Evolutionary conservation across 35 echinoderm and acorn worm species (phyloP).

Genomic region (Patiria miniata): DNA sequence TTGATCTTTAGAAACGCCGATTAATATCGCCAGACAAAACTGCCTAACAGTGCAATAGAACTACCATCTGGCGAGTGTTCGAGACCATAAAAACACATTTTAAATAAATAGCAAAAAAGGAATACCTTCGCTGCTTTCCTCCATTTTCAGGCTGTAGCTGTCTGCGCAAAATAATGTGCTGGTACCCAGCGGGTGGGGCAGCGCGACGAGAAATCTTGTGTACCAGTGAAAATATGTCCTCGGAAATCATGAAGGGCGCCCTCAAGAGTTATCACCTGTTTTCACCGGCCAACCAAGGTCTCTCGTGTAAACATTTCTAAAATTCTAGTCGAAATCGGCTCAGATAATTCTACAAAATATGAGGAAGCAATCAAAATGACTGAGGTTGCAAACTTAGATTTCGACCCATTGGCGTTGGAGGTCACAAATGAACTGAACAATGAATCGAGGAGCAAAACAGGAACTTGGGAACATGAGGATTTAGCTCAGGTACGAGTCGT

Average conservation of each 20-base stretch:
- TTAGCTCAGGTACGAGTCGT: slow-evolving; percentile 68
- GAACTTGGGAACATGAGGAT: slow-evolving; percentile 85
- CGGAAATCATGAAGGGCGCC: not conserved
- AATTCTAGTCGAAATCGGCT: not conserved
- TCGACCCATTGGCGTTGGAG: slow-evolving; percentile 79
- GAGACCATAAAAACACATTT: slow-evolving; percentile 6
- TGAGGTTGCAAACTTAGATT: slow-evolving; percentile 26
- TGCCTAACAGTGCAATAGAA: too few species aligned
- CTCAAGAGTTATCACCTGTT: not conserved
- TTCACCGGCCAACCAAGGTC: not conserved
- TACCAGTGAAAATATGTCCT: not conserved
- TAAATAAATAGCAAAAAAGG: not conserved
- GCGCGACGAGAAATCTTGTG: not conserved
- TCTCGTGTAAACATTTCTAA: not conserved
- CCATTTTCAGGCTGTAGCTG: not conserved
- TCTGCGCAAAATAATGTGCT: not conserved
- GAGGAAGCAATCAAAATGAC: not conserved
- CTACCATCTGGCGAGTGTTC: too few species aligned
- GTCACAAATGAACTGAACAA: slow-evolving; percentile 58
- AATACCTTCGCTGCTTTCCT: slow-evolving; percentile 3
- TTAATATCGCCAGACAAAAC: too few species aligned
- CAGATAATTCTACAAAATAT: not conserved
- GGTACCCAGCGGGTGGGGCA: not conserved
- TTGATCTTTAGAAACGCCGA: too few species aligned
- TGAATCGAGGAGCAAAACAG: slow-evolving; percentile 57